Base-by-base conservation (phyloP, 1,140 invertebrate species). In the Brachionus plicatilis region DNA sequence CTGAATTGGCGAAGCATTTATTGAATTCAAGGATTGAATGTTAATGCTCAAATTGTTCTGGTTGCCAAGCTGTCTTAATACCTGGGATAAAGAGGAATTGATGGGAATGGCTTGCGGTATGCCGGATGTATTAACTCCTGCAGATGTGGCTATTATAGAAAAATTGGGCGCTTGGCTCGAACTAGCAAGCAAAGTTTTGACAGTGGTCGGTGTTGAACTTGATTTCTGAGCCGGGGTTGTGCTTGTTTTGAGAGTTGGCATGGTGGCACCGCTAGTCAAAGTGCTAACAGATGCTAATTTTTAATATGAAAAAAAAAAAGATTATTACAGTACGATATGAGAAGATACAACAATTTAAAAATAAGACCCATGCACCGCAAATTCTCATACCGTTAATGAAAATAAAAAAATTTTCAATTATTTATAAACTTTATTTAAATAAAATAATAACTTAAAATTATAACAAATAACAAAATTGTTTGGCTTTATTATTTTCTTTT, bases 401-500 rank as follows among this genome's bases (percentile, higher is more conserved):
- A 20, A 60, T 20, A 60, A 60, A 60, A 60, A 60, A 20, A 24
- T 5, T 37, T 37, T 7, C 3, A 37, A 37, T 37, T 37, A 7
- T 37, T 7, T 33, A 29, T 68, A 20, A 75, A 45, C 41, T 75
- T 75, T 75, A 75, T 75, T 75, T 75, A 75, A 75, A 43, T 45
- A 37, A 68, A 68, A 72, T 20, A 72, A 72, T 17, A 41, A 72
- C 11, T 76, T 24, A 50, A 27, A 50, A 76, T 27, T 50, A 76
- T 45, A 75, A 50, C 12, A 43, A 20, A 50, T 47, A 50, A 50
- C 72, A 76, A 76, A 27, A 29, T 41, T 37, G 5, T 70, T 70
- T 70, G 5, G 41, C 17, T 70, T 33, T 70, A 70, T 70, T 75
- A 76, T 76, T 76, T 76, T 76, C 72, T 76, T 76, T 76, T 76